These are phyloP conservation scores for Lutraria rhynchaena DNA, from an alignment of 1,140 invertebrate genomes.

Conservation along the genomic window DNA sequence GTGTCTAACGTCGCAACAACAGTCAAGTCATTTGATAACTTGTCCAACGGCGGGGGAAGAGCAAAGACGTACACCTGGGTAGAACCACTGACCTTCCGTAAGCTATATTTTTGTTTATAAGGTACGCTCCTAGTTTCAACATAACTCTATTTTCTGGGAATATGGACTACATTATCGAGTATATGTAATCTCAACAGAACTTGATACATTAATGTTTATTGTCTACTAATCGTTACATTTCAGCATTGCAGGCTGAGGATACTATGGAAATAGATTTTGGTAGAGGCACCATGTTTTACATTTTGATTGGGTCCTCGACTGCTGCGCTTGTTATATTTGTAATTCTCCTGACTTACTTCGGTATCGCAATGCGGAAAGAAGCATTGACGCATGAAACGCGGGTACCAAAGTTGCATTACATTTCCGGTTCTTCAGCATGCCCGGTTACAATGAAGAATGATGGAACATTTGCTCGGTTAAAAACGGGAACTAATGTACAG, in stretches of 20 bases:
- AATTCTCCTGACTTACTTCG: slow-evolving; percentile 33
- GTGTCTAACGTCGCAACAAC: no score
- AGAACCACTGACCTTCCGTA: no score
- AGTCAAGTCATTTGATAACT: no score
- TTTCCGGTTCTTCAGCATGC: not conserved
- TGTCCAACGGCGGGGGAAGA: no score
- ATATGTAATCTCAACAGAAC: not conserved
- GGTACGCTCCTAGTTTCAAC: no score
- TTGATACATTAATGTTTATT: not conserved
- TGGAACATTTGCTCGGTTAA: slow-evolving; percentile 12
- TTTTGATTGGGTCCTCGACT: slow-evolving; percentile 21
- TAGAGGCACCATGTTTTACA: slow-evolving; percentile 21
- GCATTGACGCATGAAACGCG: not conserved
- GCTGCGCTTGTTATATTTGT: slow-evolving; percentile 14
- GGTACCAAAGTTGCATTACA: slow-evolving; percentile 30
- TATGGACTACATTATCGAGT: not conserved
- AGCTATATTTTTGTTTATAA: no score
- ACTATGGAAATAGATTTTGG: not conserved
- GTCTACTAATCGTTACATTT: not conserved
- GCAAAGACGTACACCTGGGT: no score
- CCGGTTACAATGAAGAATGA: not conserved
- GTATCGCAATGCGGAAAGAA: slow-evolving; percentile 19
- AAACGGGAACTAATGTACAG: not conserved
- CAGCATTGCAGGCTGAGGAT: slow-evolving; percentile 9
- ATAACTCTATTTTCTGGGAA: not conserved